These are phyloP conservation scores for Spheniscus humboldti DNA, from an alignment of 2,797 vertebrate species.

Conservation along the genomic window DNA sequence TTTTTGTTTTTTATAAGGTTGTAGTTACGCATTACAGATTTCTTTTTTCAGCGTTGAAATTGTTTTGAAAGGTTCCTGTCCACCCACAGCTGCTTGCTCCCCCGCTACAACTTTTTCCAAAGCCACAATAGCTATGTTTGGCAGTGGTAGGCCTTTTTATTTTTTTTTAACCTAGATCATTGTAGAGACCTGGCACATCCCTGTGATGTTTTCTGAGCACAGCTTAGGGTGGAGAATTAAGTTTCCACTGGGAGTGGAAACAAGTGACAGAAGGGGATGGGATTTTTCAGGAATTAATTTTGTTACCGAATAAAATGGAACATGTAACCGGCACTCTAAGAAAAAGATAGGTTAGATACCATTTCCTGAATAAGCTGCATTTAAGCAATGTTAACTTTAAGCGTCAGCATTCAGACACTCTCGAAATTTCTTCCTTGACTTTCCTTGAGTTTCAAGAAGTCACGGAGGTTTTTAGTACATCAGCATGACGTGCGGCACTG, in stretches of 20 bases:
- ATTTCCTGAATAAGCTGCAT: background rate
- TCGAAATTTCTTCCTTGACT: background rate
- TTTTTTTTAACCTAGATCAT: background rate
- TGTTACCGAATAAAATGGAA: background rate
- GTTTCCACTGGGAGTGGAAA: background rate
- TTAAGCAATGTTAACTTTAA: background rate
- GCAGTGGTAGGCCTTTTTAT: too few relatives aligned
- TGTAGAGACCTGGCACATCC: background rate
- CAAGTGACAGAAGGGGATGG: background rate
- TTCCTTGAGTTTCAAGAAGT: background rate
- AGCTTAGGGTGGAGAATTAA: background rate
- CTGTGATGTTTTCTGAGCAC: background rate
- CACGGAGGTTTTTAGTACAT: background rate
- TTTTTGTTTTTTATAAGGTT: background rate
- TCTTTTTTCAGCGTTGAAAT: background rate
- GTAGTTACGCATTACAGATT: background rate
- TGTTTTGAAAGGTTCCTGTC: background rate
- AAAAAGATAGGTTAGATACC: background rate
- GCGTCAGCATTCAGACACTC: background rate
- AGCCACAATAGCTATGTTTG: background rate
- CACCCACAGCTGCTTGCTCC: background rate
- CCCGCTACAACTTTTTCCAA: background rate
- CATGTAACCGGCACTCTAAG: background rate
- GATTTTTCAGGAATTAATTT: background rate
- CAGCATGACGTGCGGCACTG: rapidly evolving